Evolutionary conservation across 2,113 vertebrate genomes (phyloP).

Genomic region (Calonectris borealis): DNA sequence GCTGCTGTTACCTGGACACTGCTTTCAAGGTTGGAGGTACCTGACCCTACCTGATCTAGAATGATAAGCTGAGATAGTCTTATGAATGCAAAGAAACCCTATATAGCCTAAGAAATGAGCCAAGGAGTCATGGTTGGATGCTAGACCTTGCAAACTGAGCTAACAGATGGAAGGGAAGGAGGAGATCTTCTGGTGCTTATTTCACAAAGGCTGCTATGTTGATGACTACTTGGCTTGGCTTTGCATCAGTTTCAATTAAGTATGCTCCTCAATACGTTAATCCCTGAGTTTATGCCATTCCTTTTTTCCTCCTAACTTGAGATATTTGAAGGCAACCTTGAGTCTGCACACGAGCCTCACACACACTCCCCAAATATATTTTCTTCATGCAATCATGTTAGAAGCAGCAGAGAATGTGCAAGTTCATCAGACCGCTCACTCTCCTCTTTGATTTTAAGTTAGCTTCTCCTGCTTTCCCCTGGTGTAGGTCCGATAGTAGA

Average conservation of each 20-base stretch:
- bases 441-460: not conserved
- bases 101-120: not conserved
- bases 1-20: not conserved
- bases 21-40: not conserved
- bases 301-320: not conserved
- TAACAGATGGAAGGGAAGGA: not conserved
- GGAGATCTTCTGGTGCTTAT: not conserved
- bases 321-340: not conserved
- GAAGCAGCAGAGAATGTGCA: not conserved
- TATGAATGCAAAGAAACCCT: not conserved
- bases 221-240: not conserved
- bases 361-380: not conserved
- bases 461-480: conserved; percentile 49
- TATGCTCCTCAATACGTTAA: not conserved
- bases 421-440: not conserved
- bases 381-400: not conserved
- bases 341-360: not conserved
- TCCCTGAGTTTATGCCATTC: not conserved
- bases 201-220: not conserved
- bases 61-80: not conserved
- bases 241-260: not conserved
- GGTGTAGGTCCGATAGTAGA: conserved; percentile 68
- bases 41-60: not conserved
- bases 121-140: not conserved
- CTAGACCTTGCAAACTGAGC: not conserved